phyloP scores from a whole-genome alignment of 2,113 vertebrate genomes.

The Neolamprologus sp. region DNA sequence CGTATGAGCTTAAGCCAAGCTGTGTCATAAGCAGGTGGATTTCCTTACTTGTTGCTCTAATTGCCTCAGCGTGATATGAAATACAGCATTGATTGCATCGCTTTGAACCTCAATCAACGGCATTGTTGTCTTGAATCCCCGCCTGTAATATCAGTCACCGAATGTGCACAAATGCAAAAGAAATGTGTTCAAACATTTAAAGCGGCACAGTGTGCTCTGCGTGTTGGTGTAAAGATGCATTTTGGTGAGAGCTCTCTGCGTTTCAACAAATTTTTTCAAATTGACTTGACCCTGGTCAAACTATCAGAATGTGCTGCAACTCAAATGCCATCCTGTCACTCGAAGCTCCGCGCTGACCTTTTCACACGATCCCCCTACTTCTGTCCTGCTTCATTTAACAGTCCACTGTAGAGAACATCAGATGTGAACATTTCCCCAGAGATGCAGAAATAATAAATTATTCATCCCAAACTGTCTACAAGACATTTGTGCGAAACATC shows the following conservation, averaged over 20 bases:
- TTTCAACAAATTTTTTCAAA: neutral
- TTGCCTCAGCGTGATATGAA: constrained; percentile 24
- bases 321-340: constrained; percentile 41
- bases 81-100: constrained; percentile 22
- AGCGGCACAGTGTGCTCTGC: neutral
- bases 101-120: constrained; percentile 37
- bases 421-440: constrained; percentile 42
- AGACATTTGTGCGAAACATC: constrained; percentile 49
- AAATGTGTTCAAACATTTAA: neutral
- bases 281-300: neutral
- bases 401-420: constrained; percentile 46
- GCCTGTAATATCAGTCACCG: neutral
- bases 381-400: constrained; percentile 54
- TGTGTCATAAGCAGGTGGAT: constrained; percentile 11
- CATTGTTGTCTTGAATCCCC: constrained; percentile 12
- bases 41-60: constrained; percentile 22
- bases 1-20: neutral
- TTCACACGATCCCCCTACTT: constrained; percentile 40
- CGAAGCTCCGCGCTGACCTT: constrained; percentile 50
- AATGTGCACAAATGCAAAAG: neutral
- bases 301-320: neutral
- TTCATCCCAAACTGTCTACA: constrained; percentile 47
- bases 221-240: neutral
- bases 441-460: constrained; percentile 46
- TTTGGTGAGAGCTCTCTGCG: neutral